Evolutionary conservation across 2,113 vertebrate genomes (phyloP), one percentile per base, ranked within the genome.

Genomic region (Morone saxatilis): DNA sequence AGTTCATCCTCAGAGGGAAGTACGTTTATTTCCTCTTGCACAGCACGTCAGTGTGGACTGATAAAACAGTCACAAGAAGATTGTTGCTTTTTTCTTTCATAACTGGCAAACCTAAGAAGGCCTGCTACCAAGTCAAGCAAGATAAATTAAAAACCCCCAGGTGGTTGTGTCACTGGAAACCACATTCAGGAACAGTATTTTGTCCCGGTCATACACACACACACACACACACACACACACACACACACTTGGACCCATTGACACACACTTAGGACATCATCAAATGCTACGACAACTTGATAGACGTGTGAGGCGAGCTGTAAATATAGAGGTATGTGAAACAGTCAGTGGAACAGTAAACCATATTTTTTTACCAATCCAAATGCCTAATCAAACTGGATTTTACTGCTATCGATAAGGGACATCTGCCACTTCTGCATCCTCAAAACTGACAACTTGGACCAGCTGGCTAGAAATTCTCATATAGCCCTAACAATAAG

Each of bases 111-210:
- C 17, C 25, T 8, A 1, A 31, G 36, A 14, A 11, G 3, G 17
- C 13, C 78, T 19, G 7, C 71, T 62, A 71, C 71, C 80, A 77
- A 85, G 79, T 83, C 54, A 61, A 86, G 61, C 47, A 76, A 76
- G 25, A 80, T 78, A 81, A 54, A 74, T 70, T 10, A 31, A 76
- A 61, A 71, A 45, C 40, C 17, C 63, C 72, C 78, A 57, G 22
- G 62, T 66, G 67, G 74, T 43, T 61, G 20, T 68, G 22, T 57
- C 40, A 59, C 40, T 83, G 63, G 71, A 89, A 82, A 84, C 53
- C 60, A 73, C 74, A 81, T 86, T 68, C 40, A 74, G 38, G 87
- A 56, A 20, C 53, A 56, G 59, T 54, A 43, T 72, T 54, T 76
- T 59, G 43, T 75, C 20, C 25, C 57, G 60, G 67, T 41, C 25